Base-by-base conservation (phyloP, 1,140 invertebrate genomes). In the Pentalonia nigronervosa region DNA sequence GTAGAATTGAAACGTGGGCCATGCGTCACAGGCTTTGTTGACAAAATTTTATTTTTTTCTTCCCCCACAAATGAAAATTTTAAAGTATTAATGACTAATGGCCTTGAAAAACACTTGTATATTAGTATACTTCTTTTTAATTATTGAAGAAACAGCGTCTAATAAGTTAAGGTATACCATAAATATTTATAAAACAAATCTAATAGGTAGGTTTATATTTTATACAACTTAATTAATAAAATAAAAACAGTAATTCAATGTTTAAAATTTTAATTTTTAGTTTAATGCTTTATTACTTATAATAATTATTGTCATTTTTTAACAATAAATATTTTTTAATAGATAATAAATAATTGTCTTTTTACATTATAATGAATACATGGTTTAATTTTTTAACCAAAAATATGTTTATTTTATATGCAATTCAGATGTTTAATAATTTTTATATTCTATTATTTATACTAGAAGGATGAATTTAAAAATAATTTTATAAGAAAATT, bases 11-110 rank as follows among this genome's bases (percentile, higher is more conserved):
- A 92, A 92, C 91, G 47, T 92, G 76, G 47, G n/a, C 34, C 47
- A 92, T 7, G 30, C 91, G 91, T 92, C 91, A 92, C 76, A 92
- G 23, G 48, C 47, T 92, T 92, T 92, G 91, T 92, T 92, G 91
- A 84, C 91, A 92, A 92, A 84, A 92, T 53, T 83, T 21, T 36
- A 34, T 92, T 48, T 84, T n/a, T 92, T 50, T n/a, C 30, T 91
- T 76, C 87, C 47, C 91, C 47, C 91, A 36, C 47, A 92, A 50
- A 92, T 48, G 47, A 48, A 92, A 50, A 50, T 81, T 50, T 50
- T 56, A 36, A 50, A 83, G 30, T 34, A 92, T 53, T 34, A n/a
- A 91, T 76, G 60, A 45, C 14, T 91, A 50, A 20, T 88, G 34
- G 45, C 90, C 53, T 67, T 81, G 45, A n/a, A 76, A 76, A 41